Evolutionary conservation across 2,113 vertebrate genomes (phyloP).

Genomic region (Pituophis catenifer): DNA sequence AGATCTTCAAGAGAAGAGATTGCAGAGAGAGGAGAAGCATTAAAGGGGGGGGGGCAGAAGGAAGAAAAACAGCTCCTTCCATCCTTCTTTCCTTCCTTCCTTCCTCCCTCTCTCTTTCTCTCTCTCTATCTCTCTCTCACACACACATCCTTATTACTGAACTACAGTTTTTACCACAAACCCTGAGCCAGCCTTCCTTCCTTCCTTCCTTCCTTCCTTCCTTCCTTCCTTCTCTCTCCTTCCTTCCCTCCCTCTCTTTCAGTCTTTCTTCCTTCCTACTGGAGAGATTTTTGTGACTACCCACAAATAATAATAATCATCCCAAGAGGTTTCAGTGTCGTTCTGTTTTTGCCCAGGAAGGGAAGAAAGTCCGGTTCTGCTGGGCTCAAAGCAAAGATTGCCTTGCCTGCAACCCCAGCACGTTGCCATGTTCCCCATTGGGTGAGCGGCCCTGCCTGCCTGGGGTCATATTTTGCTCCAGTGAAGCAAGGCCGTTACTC

Average conservation of each 20-base stretch:
- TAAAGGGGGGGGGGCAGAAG: constrained; percentile 5
- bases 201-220: no score
- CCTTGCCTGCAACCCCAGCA: background rate
- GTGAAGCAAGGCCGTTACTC: background rate
- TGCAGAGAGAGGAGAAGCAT: background rate
- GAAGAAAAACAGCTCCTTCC: background rate
- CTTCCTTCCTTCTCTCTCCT: no score
- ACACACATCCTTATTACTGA: no score
- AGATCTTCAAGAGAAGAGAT: constrained; percentile 56
- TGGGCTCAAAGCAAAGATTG: constrained; percentile 47
- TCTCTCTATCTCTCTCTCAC: no score
- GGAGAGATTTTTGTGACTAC: constrained; percentile 57
- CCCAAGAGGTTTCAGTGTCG: constrained; percentile 20
- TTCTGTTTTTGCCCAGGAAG: constrained; percentile 14
- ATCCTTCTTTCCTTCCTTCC: no score
- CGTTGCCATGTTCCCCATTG: background rate
- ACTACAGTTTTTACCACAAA: no score
- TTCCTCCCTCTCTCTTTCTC: no score
- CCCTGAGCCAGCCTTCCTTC: no score
- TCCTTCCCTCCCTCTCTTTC: no score
- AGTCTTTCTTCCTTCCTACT: background rate
- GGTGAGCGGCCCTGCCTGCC: background rate
- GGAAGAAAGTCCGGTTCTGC: constrained; percentile 38
- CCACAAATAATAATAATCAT: constrained; percentile 37
- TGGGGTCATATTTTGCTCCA: constrained; percentile 18